phyloP scores from a whole-genome alignment of 2,797 vertebrate species.

The Macropodus opercularis region DNA sequence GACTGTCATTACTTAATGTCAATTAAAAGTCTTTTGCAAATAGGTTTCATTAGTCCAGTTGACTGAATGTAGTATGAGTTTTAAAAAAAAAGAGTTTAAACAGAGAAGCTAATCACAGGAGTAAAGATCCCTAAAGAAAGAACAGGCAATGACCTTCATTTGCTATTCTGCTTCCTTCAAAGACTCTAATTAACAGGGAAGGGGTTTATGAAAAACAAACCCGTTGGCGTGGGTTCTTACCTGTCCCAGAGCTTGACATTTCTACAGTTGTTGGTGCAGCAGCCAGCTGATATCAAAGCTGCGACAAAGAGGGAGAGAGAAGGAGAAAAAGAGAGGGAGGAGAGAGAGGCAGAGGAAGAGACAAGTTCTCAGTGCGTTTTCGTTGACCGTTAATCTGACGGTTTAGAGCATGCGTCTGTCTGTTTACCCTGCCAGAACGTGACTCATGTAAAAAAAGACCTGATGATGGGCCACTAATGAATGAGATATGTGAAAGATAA shows the following conservation, averaged over 20 bases:
- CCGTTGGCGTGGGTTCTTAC: conserved; percentile 64
- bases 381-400: conserved; percentile 55
- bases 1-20: conserved; percentile 5
- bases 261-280: conserved; percentile 85
- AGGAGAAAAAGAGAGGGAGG: conserved; percentile 30
- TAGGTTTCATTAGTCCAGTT: conserved; percentile 14
- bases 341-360: conserved; percentile 36
- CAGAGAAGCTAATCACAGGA: conserved; percentile 60
- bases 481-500: too few species aligned
- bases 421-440: conserved; percentile 34
- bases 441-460: conserved; percentile 51
- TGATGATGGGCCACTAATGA: conserved; percentile 10
- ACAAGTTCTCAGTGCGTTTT: conserved; percentile 46
- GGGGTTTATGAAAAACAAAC: conserved; percentile 19
- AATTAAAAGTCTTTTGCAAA: conserved; percentile 27
- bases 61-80: too few species aligned
- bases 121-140: conserved; percentile 49
- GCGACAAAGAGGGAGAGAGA: conserved; percentile 37
- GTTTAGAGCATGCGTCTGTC: conserved; percentile 36
- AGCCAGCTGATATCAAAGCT: conserved; percentile 85
- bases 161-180: conserved; percentile 28
- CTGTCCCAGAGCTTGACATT: conserved; percentile 86
- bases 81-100: conserved; percentile 36
- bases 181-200: conserved; percentile 48
- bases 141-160: conserved; percentile 58